Percentiles rank a stretch among this genome's conserved stretches.
phyloP scores from a whole-genome alignment of 2,888 invertebrate species.

The Neoitamus cyanurus region DNA sequence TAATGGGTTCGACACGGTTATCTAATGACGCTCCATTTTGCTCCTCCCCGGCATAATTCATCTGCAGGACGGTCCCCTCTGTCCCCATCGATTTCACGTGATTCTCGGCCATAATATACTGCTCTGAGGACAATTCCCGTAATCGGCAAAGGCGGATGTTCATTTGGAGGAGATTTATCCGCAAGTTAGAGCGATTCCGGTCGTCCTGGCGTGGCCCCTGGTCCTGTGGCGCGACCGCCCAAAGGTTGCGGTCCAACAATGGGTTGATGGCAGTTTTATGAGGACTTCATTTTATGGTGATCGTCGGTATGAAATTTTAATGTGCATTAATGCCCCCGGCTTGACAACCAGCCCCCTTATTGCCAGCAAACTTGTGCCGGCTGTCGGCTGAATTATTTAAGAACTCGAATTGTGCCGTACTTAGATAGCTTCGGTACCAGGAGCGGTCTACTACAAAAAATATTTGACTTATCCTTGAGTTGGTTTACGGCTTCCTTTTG shows the following conservation, averaged over 20 bases:
- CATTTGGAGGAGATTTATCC: constrained; percentile 27
- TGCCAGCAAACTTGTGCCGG: constrained; percentile 12
- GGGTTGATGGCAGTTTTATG: constrained; percentile 29
- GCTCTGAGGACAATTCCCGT: not conserved
- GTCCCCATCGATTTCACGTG: not conserved
- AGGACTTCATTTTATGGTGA: constrained; percentile 35
- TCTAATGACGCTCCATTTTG: constrained; percentile 17
- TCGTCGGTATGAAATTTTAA: constrained; percentile 39
- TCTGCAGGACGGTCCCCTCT: not conserved
- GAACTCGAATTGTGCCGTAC: constrained; percentile 17
- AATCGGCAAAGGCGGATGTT: constrained; percentile 24
- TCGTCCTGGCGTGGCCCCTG: not conserved
- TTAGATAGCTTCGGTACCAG: constrained; percentile 41
- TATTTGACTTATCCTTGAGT: constrained; percentile 41
- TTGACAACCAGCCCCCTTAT: constrained; percentile 11
- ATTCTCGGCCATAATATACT: not conserved
- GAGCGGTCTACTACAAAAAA: constrained; percentile 30
- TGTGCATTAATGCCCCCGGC: constrained; percentile 25
- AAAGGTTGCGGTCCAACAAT: not conserved
- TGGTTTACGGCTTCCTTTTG: constrained; percentile 34
- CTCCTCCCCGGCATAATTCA: constrained; percentile 8
- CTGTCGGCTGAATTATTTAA: constrained; percentile 35
- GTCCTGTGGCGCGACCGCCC: not conserved
- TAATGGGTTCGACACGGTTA: constrained; percentile 27
- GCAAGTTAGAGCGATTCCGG: not conserved